Conservation (phyloP, 2,113 vertebrate genomes). For the Siphamia tubifer region DNA sequence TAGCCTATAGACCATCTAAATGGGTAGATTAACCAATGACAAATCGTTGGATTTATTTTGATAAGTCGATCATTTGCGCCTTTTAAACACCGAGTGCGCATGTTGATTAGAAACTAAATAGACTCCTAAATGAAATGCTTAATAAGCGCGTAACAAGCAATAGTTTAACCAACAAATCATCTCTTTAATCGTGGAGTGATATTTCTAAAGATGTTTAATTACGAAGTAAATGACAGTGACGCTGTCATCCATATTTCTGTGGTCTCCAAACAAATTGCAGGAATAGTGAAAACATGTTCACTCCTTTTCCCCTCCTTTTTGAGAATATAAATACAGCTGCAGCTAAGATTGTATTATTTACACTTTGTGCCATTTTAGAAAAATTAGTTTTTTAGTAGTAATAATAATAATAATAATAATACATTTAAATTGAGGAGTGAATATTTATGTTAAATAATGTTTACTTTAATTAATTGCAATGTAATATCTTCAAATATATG, state of each 20-base stretch:
- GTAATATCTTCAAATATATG: no score
- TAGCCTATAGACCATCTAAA: constrained; percentile 48
- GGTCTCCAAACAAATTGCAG: constrained; percentile 49
- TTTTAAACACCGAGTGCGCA: constrained; percentile 35
- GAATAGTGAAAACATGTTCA: constrained; percentile 47
- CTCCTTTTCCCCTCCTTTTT: constrained; percentile 19
- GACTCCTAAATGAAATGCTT: constrained; percentile 61
- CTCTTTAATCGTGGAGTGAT: not conserved
- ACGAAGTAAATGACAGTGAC: constrained; percentile 46
- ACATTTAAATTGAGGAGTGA: no score
- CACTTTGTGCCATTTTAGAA: no score
- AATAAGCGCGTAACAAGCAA: constrained; percentile 77
- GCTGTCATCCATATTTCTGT: constrained; percentile 2
- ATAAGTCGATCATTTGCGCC: constrained; percentile 48
- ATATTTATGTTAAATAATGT: no score
- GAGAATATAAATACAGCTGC: constrained; percentile 1
- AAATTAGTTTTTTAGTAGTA: no score
- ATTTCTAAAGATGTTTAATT: constrained; percentile 24
- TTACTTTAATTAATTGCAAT: no score
- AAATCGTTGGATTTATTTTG: constrained; percentile 60
- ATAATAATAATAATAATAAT: no score
- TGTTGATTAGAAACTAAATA: constrained; percentile 66
- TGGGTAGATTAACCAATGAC: constrained; percentile 62
- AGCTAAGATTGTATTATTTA: no score
- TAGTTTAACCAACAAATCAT: constrained; percentile 63